Evolutionary conservation across 2,888 invertebrate species (phyloP), one percentile per base, ranked within the genome.

Genomic region (Agrotis segetum): DNA sequence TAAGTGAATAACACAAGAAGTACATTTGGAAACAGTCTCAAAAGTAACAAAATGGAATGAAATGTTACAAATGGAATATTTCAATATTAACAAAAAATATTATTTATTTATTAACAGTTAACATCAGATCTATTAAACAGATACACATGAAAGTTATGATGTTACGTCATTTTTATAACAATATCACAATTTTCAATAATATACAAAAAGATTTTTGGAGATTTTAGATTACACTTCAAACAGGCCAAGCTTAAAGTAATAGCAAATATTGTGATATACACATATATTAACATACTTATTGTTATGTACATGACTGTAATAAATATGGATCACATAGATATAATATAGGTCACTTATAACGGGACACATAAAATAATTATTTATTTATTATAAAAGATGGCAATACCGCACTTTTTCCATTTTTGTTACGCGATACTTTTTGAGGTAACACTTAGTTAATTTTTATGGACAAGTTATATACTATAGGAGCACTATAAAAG

Each of bases 101-200:
- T 62, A 65, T 59, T 68, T 74, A 74, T 68, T 72, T 67, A 72
- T 64, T 87, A 92, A 92, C 91, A 91, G 87, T 89, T 83, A 92
- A 92, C 90, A 91, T 82, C 85, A 81, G 87, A 88, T 84, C 82
- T 87, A 76, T 85, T 69, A 92, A 91, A 92, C 89, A 89, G 88
- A 86, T 88, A 92, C 91, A 93, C 89, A 92, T 88, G 92, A 92
- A 88, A 90, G 86, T 91, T 91, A 94, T 87, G 90, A 92, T 92
- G 90, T 87, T 90, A 88, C 88, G 89, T 92, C 81, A 92, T 88
- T 92, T 86, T 93, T 92, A 94, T 95, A 96, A 96, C 95, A 95
- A 96, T 96, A 96, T 96, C 96, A 96, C 96, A 96, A 94, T 96
- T 95, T 96, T 96, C 91, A 95, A 95, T 96, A 96, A 96, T 95